These are phyloP conservation scores for Parelbella ahira DNA, from an alignment of 2,888 invertebrate species.

Conservation along the genomic window DNA sequence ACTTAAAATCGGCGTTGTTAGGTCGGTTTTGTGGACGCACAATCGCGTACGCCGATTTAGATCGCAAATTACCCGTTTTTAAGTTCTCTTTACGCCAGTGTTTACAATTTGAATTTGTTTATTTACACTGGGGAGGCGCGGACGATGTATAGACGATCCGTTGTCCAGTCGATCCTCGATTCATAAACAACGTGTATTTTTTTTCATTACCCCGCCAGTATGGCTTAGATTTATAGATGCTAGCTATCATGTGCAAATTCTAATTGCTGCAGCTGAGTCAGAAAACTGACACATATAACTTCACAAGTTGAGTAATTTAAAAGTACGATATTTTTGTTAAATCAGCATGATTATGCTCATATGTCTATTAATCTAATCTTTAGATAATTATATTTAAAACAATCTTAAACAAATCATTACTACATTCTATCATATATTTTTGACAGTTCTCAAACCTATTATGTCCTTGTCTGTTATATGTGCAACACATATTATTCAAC, in stretches of 20 bases:
- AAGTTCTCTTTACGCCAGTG: slow-evolving; percentile 62
- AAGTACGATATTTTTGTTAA: too few relatives aligned
- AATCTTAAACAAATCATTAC: too few relatives aligned
- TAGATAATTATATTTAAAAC: too few relatives aligned
- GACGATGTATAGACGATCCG: slow-evolving; percentile 35
- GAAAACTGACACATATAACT: too few relatives aligned
- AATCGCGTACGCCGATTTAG: slow-evolving; percentile 42
- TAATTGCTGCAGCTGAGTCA: too few relatives aligned
- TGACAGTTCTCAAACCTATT: too few relatives aligned
- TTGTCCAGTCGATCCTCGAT: slow-evolving; percentile 1
- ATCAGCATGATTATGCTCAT: too few relatives aligned
- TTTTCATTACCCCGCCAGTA: background rate
- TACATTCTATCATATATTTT: too few relatives aligned
- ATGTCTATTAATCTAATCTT: too few relatives aligned
- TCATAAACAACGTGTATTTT: slow-evolving; percentile 10
- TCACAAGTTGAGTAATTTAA: too few relatives aligned
- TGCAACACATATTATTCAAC: too few relatives aligned
- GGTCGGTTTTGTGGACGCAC: slow-evolving; percentile 31
- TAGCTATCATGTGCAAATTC: background rate
- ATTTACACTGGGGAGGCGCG: slow-evolving; percentile 61
- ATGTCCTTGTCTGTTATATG: too few relatives aligned
- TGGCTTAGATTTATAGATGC: background rate
- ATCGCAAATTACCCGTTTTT: slow-evolving; percentile 57
- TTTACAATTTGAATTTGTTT: slow-evolving; percentile 72
- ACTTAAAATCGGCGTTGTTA: slow-evolving; percentile 28